Evolutionary conservation across 2,888 invertebrate species (phyloP).

Genomic region (Ichneumon xanthorius): DNA sequence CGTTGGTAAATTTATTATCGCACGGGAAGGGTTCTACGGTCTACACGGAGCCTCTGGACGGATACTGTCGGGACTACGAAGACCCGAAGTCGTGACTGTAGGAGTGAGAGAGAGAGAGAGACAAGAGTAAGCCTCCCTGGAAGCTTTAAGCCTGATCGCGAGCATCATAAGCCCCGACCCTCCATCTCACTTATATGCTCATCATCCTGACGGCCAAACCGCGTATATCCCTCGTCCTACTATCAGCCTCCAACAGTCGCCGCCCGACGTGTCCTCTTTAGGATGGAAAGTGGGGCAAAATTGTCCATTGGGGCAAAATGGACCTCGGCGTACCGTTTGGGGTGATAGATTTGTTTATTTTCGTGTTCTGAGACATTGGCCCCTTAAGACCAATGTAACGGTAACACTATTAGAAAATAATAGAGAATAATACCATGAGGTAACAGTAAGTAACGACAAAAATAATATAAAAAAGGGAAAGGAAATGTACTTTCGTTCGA

Average conservation of each 20-base stretch:
- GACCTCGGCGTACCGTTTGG: too few relatives aligned
- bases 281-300: neutral
- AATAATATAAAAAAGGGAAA: too few relatives aligned
- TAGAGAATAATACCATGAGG: too few relatives aligned
- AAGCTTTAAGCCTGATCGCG: slow-evolving; percentile 27
- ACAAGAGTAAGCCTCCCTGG: slow-evolving; percentile 42
- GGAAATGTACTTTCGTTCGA: too few relatives aligned
- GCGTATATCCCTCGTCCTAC: slow-evolving; percentile 17
- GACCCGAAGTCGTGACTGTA: slow-evolving; percentile 3
- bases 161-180: slow-evolving; percentile 27
- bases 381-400: too few relatives aligned
- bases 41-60: neutral
- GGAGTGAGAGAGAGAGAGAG: slow-evolving; percentile 15
- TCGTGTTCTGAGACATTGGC: too few relatives aligned
- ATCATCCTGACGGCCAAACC: neutral
- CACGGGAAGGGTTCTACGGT: neutral
- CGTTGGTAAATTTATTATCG: slow-evolving; percentile 38
- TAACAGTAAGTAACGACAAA: too few relatives aligned
- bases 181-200: slow-evolving; percentile 12
- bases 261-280: neutral
- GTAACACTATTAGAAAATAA: too few relatives aligned
- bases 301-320: too few relatives aligned
- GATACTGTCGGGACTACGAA: slow-evolving; percentile 8
- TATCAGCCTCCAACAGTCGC: slow-evolving; percentile 31
- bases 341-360: too few relatives aligned